phyloP scores from a whole-genome alignment of 1,140 invertebrate genomes.

The Dreissena polymorpha region DNA sequence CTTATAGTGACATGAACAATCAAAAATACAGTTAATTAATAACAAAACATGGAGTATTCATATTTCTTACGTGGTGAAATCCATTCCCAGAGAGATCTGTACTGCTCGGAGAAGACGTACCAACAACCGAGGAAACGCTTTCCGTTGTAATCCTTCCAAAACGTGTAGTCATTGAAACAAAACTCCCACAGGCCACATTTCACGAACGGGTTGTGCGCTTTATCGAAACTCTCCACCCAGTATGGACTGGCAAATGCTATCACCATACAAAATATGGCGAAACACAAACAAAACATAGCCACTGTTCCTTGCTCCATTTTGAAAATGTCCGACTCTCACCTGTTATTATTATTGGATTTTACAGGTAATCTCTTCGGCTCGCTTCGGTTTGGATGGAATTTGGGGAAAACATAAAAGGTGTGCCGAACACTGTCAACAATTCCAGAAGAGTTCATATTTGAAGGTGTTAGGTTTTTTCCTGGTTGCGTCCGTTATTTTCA shows the following conservation, averaged over 20 bases:
- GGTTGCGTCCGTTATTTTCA: no score
- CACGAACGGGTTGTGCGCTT: constrained; percentile 93
- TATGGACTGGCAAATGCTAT: constrained; percentile 96
- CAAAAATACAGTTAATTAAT: no score
- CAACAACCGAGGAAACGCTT: constrained; percentile 95
- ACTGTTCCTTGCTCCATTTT: constrained; percentile 54
- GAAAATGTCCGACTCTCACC: constrained; percentile 32
- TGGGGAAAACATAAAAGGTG: not conserved
- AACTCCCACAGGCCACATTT: constrained; percentile 98
- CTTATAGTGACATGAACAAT: no score
- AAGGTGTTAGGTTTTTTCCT: not conserved
- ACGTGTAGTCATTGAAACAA: constrained; percentile 95
- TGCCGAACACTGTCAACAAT: constrained; percentile 41
- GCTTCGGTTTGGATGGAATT: not conserved
- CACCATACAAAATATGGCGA: constrained; percentile 81
- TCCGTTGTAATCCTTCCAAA: constrained; percentile 94
- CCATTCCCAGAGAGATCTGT: constrained; percentile 95
- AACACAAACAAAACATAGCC: constrained; percentile 54
- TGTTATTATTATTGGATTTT: constrained; percentile 49
- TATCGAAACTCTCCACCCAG: constrained; percentile 96
- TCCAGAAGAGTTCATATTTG: constrained; percentile 30
- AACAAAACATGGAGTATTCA: not conserved
- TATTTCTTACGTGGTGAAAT: constrained; percentile 87
- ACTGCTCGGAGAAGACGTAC: constrained; percentile 95
- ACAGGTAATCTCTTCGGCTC: constrained; percentile 35